Conservation (phyloP, 2,888 invertebrate genomes). For the Rotaria sp. region DNA sequence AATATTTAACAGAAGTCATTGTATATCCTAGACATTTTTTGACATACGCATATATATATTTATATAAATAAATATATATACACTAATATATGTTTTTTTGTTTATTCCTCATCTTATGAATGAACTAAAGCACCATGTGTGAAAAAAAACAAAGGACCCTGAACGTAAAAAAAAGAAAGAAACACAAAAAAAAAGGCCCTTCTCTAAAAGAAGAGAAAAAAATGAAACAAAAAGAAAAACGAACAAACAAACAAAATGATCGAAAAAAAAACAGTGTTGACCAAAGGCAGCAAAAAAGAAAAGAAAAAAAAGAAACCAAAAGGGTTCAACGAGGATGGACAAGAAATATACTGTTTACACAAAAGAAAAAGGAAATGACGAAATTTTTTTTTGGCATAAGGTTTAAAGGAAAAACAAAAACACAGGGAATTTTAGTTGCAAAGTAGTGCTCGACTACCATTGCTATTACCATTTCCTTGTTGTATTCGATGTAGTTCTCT, state of each 20-base stretch:
- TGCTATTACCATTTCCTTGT: constrained; percentile 25
- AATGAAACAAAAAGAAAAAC: neutral
- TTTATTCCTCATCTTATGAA: constrained; percentile 24
- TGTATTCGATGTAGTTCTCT: constrained; percentile 27
- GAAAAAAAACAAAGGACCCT: neutral
- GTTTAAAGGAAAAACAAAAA: neutral
- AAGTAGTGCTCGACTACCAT: neutral
- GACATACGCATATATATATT: constrained; percentile 8
- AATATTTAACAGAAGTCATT: neutral
- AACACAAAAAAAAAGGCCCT: neutral
- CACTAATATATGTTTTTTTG: constrained; percentile 6
- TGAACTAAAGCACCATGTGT: constrained; percentile 21
- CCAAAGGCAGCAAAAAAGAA: neutral
- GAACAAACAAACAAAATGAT: constrained; percentile 18
- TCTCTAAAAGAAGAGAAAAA: neutral
- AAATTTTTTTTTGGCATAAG: neutral
- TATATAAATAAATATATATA: neutral
- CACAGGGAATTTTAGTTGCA: neutral
- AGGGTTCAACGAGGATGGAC: neutral
- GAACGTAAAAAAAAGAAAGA: neutral
- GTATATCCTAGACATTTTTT: neutral
- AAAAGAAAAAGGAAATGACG: neutral
- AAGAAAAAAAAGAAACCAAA: neutral
- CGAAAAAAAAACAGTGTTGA: neutral
- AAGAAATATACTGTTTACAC: constrained; percentile 15